Percentiles rank a stretch among this genome's conserved stretches.
Evolutionary conservation across 2,888 invertebrate species (phyloP).

Genomic region (Agrilus biguttatus): DNA sequence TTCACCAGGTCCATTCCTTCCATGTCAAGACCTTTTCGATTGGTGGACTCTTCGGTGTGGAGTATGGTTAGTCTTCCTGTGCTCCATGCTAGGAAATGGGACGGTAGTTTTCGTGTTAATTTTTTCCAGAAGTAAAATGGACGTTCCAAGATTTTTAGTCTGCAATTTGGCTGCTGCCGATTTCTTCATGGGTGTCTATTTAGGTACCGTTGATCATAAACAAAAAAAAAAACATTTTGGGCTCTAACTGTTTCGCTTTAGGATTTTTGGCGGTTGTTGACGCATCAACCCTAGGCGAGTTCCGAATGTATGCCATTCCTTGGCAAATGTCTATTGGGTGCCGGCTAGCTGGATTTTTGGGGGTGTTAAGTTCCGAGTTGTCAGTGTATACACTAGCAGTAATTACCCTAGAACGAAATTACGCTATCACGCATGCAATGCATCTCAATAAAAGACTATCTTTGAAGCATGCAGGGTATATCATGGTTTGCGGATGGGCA

Average conservation of each 20-base stretch:
- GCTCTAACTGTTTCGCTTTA: constrained; percentile 19
- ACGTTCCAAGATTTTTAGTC: constrained; percentile 91
- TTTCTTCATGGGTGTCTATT: constrained; percentile 92
- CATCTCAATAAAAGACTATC: constrained; percentile 90
- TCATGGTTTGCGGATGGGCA: constrained; percentile 88
- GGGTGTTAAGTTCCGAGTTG: constrained; percentile 84
- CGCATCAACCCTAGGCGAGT: constrained; percentile 89
- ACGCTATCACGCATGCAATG: constrained; percentile 96
- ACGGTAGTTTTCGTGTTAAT: constrained; percentile 88
- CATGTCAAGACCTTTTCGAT: constrained; percentile 90
- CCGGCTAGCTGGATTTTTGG: constrained; percentile 86
- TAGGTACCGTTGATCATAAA: constrained; percentile 39
- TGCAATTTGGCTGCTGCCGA: constrained; percentile 94
- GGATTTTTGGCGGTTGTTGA: constrained; percentile 92
- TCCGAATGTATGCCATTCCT: constrained; percentile 88
- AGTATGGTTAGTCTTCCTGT: constrained; percentile 92
- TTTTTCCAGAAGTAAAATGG: constrained; percentile 85
- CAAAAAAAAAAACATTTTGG: neutral
- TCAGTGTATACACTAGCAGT: constrained; percentile 93
- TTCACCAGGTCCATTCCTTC: constrained; percentile 83
- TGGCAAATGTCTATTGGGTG: constrained; percentile 96
- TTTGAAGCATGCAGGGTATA: constrained; percentile 76
- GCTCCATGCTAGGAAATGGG: constrained; percentile 91
- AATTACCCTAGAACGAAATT: constrained; percentile 89
- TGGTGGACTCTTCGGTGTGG: constrained; percentile 97